phyloP scores from a whole-genome alignment of 64 coral and sea anemone genomes.

The Acropora tenuis region DNA sequence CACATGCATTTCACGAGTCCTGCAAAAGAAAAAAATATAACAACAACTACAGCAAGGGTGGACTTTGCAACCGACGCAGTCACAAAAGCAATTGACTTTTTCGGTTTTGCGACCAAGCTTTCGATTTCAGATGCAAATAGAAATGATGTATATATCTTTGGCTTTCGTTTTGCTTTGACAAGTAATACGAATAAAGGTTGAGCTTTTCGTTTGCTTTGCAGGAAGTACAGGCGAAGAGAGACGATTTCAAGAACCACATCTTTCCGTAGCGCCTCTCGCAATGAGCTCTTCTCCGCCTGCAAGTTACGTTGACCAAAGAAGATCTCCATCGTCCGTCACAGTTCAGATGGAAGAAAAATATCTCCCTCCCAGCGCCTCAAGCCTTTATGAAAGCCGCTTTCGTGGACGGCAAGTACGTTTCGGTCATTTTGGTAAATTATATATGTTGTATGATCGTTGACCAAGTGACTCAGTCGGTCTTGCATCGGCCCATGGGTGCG shows the following conservation, averaged over 20 bases:
- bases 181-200: background rate
- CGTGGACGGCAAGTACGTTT: conserved; percentile 49
- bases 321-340: conserved; percentile 61
- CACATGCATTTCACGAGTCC: no score
- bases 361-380: conserved; percentile 79
- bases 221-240: conserved; percentile 11
- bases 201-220: background rate
- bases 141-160: background rate
- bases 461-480: no score
- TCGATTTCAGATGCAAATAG: no score
- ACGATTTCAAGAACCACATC: conserved; percentile 28
- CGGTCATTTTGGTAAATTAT: background rate
- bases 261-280: background rate
- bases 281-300: conserved; percentile 42
- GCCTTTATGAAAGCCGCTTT: conserved; percentile 87
- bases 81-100: no score
- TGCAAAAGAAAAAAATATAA: no score
- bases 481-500: no score
- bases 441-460: background rate
- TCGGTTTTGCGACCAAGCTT: no score
- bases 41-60: no score
- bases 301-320: conserved; percentile 32
- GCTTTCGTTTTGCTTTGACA: background rate
- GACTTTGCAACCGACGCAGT: no score
- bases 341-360: conserved; percentile 85